Conservation (phyloP, 2,797 vertebrate species). For the Orestias chungarensis region DNA sequence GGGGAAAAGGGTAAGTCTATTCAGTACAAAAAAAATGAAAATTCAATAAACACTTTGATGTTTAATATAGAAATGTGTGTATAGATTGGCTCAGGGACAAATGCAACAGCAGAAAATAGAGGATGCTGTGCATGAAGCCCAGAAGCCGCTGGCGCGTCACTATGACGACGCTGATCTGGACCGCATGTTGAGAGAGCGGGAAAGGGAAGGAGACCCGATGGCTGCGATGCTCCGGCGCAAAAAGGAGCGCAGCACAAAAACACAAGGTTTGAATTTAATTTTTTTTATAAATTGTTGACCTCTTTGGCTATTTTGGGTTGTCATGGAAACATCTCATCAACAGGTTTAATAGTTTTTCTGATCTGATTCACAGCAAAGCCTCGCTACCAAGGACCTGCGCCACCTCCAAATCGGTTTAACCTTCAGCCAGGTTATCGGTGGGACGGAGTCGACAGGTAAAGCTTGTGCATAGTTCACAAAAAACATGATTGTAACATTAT, state of each 20-base stretch:
- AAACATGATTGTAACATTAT: neutral
- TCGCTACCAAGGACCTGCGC: conserved; percentile 87
- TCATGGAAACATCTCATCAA: neutral
- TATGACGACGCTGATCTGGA: conserved; percentile 93
- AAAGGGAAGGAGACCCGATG: conserved; percentile 97
- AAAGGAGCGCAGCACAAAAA: conserved; percentile 83
- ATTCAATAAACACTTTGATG: no score
- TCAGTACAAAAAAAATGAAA: no score
- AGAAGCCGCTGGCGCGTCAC: conserved; percentile 93
- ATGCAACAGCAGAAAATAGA: conserved; percentile 91
- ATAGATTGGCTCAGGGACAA: conserved; percentile 87
- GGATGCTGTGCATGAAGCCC: conserved; percentile 87
- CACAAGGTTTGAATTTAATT: conserved; percentile 75
- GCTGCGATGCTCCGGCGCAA: conserved; percentile 89
- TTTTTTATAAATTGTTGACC: no score
- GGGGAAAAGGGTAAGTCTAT: conserved; percentile 90
- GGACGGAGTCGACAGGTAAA: conserved; percentile 95
- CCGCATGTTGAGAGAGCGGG: conserved; percentile 90
- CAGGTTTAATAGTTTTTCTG: neutral
- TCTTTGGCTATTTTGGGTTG: no score
- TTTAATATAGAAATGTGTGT: neutral
- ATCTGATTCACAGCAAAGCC: conserved; percentile 82
- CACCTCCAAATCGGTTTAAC: conserved; percentile 94
- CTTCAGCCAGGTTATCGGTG: conserved; percentile 94
- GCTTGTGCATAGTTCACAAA: neutral